These are phyloP conservation scores for Amorpha juglandis DNA, from an alignment of 2,888 invertebrate genomes.

Conservation along the genomic window DNA sequence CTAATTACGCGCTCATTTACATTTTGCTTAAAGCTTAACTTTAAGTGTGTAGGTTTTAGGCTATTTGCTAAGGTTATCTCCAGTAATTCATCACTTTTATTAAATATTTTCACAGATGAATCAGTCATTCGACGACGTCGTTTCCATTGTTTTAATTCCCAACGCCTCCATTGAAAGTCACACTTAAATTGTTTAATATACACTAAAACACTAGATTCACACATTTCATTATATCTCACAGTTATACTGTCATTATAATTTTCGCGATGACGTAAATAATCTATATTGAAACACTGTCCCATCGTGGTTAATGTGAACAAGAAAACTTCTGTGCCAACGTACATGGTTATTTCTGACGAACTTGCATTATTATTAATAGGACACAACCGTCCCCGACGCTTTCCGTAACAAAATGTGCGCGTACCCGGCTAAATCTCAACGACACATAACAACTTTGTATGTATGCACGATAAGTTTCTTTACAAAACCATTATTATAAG, in stretches of 20 bases:
- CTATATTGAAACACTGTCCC: slow-evolving; percentile 55
- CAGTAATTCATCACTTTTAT: neutral
- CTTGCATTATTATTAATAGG: slow-evolving; percentile 44
- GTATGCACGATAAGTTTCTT: too few species aligned
- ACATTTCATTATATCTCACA: slow-evolving; percentile 42
- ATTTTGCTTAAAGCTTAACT: neutral
- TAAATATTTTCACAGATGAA: neutral
- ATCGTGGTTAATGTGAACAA: slow-evolving; percentile 56
- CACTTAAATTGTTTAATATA: slow-evolving; percentile 53
- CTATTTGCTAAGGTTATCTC: neutral
- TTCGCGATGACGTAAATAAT: slow-evolving; percentile 42
- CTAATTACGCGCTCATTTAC: slow-evolving; percentile 42
- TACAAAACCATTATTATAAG: too few species aligned
- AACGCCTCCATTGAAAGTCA: slow-evolving; percentile 59
- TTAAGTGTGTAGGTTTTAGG: neutral
- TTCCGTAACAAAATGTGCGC: slow-evolving; percentile 63
- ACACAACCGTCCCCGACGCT: slow-evolving; percentile 66
- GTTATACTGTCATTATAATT: slow-evolving; percentile 40
- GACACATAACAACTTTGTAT: too few species aligned
- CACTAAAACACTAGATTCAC: slow-evolving; percentile 11
- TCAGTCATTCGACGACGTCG: slow-evolving; percentile 61
- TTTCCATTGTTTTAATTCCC: slow-evolving; percentile 73
- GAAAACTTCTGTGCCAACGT: slow-evolving; percentile 52
- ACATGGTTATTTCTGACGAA: slow-evolving; percentile 51
- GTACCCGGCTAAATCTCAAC: slow-evolving; percentile 31